Evolutionary conservation across 92 coral and sea anemone species (phyloP), one percentile per base, ranked within the genome.

Genomic region (Parazoanthus atlanticus): DNA sequence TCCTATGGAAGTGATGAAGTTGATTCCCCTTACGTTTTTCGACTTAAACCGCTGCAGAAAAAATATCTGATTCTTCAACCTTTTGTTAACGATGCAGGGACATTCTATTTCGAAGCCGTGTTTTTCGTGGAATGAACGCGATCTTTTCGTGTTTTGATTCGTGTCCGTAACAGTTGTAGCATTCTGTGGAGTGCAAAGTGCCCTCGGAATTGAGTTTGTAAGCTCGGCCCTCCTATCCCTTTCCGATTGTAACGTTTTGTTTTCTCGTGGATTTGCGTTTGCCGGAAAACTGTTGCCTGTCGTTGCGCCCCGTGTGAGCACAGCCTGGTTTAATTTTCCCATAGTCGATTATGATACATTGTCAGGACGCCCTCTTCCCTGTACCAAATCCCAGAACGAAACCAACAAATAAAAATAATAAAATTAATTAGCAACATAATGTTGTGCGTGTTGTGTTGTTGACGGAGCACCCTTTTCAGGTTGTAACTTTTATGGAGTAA

Each of bases 391-490:
- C 56, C 64, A 66, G 64, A 84, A 84, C n/a, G 41, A 84, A 80
- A 15, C 38, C n/a, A 29, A 41, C 38, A 28, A 84, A 84, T 70
- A 49, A 84, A 83, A 28, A 19, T 30, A 80, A 80, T 31, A 52
- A 43, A 81, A 78, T 16, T 43, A 84, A 78, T 26, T n/a, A 84
- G 31, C 36, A 73, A 69, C 61, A 15, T 75, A 75, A 75, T 43
- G 76, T 26, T 70, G 78, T 84, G 65, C 26, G 78, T 70, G 87
- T 69, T 71, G 78, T 84, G 54, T 84, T 83, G 28, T 70, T 11
- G 36, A 73, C 77, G 43, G 34, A 41, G 26, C 87, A 36, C 56
- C 10, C 34, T 69, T 84, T 25, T 78, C 19, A 43, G 64, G 19
- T 40, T 34, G 66, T 56, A 56, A 56, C 12, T 52, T 10, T 56